Evolutionary conservation across 2,888 invertebrate genomes (phyloP).

Genomic region (Phymatocera aterrima): DNA sequence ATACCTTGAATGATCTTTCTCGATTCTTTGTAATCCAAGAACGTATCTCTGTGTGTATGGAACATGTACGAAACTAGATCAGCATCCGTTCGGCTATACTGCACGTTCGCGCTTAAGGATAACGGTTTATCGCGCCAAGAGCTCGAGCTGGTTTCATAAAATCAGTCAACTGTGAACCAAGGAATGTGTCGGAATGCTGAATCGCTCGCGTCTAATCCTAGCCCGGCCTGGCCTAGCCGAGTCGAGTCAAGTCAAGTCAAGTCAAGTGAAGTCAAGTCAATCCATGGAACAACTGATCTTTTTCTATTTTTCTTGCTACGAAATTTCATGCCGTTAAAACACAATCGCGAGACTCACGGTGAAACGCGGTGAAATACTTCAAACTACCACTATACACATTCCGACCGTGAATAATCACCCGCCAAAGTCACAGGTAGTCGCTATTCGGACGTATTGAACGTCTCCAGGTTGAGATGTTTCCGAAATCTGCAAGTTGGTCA

Average conservation of each 20-base stretch:
- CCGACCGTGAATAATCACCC: not conserved
- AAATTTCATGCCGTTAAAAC: slow-evolving; percentile 35
- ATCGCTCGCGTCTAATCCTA: slow-evolving; percentile 36
- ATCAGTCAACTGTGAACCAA: slow-evolving; percentile 65
- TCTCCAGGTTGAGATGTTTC: not conserved
- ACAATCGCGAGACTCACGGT: not conserved
- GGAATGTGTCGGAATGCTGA: slow-evolving; percentile 65
- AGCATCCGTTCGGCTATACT: slow-evolving; percentile 27
- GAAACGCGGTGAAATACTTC: slow-evolving; percentile 4
- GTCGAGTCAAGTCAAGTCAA: not conserved
- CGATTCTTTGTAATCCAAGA: not conserved
- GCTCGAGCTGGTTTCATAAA: slow-evolving; percentile 60
- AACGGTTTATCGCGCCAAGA: slow-evolving; percentile 35
- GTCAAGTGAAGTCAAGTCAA: not conserved
- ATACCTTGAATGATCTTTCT: slow-evolving; percentile 24
- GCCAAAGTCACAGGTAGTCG: not conserved
- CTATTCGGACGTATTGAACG: not conserved
- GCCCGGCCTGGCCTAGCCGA: not conserved
- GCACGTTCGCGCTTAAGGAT: slow-evolving; percentile 12
- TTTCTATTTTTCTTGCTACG: slow-evolving; percentile 40
- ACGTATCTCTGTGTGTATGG: not conserved
- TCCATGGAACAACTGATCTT: slow-evolving; percentile 5
- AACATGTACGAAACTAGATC: slow-evolving; percentile 32
- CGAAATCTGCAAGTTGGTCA: not conserved
- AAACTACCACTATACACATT: not conserved